These are phyloP conservation scores for Halcyon leucocephala DNA, from an alignment of 2,797 vertebrate genomes.

Conservation along the genomic window DNA sequence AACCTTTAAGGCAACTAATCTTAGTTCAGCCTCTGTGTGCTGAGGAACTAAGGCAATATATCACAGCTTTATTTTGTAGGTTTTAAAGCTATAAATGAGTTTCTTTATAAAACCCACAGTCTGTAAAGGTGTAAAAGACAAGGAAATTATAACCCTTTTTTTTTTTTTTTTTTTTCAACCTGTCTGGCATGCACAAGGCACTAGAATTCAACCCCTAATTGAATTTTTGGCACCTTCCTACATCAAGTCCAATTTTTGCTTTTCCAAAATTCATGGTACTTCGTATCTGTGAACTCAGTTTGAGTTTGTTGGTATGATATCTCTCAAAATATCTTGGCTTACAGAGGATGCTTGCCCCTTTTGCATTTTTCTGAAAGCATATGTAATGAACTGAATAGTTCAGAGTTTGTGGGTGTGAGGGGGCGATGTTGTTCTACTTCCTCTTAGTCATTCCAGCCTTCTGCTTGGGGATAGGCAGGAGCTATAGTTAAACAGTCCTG, in stretches of 20 bases:
- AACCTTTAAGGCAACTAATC: slow-evolving; percentile 28
- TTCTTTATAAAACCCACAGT: slow-evolving; percentile 19
- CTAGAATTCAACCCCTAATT: slow-evolving; percentile 16
- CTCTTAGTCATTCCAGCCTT: slow-evolving; percentile 68
- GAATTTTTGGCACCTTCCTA: slow-evolving; percentile 42
- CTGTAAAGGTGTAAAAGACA: slow-evolving; percentile 7
- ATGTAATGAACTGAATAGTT: slow-evolving; percentile 29
- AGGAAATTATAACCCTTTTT: neutral
- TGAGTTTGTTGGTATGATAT: slow-evolving; percentile 20
- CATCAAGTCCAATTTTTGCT: neutral
- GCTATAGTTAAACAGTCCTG: slow-evolving; percentile 9
- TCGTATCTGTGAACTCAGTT: slow-evolving; percentile 13
- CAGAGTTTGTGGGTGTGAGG: slow-evolving; percentile 60
- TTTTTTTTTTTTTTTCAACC: slow-evolving; percentile 29
- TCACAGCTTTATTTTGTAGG: slow-evolving; percentile 16
- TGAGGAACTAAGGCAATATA: neutral
- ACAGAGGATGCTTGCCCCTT: slow-evolving; percentile 1
- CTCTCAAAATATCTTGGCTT: slow-evolving; percentile 47
- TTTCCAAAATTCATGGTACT: neutral
- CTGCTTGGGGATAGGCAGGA: slow-evolving; percentile 12
- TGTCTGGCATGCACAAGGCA: slow-evolving; percentile 16
- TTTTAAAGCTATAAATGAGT: slow-evolving; percentile 24
- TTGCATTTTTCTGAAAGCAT: slow-evolving; percentile 29
- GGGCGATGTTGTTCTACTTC: slow-evolving; percentile 60
- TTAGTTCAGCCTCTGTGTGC: slow-evolving; percentile 6